Evolutionary conservation across 1,140 invertebrate genomes (phyloP).

Genomic region (Apis cerana): DNA sequence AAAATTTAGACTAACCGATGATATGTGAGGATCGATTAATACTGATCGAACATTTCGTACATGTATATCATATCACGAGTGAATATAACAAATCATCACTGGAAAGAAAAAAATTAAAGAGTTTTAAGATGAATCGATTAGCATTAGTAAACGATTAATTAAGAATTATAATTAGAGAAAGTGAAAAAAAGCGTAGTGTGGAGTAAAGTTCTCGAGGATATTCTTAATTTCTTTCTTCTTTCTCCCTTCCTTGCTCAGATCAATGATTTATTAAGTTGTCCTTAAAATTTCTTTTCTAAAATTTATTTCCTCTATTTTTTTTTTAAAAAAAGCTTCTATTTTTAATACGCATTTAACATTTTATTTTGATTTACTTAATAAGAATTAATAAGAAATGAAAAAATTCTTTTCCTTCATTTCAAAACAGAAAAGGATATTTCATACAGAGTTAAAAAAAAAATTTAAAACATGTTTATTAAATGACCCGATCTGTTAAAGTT

Average conservation of each 20-base stretch:
- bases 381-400: too few species aligned
- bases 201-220: slow-evolving; percentile 4
- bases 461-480: too few species aligned
- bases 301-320: too few species aligned
- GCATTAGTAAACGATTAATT: slow-evolving; percentile 4
- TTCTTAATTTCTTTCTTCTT: neutral
- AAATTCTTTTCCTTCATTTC: too few species aligned
- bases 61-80: slow-evolving; percentile 24
- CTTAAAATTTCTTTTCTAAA: too few species aligned
- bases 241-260: neutral
- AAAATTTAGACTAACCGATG: neutral
- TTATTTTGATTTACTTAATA: too few species aligned
- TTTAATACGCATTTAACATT: too few species aligned
- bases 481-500: too few species aligned
- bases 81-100: slow-evolving; percentile 3
- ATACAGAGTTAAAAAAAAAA: too few species aligned
- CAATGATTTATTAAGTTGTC: neutral
- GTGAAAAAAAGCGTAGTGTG: neutral
- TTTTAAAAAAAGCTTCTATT: too few species aligned
- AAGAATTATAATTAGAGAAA: slow-evolving; percentile 19
- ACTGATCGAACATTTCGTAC: slow-evolving; percentile 12
- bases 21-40: neutral
- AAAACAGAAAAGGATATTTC: too few species aligned
- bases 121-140: slow-evolving; percentile 21
- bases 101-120: neutral